These are phyloP conservation scores for Percina caprodes DNA, from an alignment of 2,113 vertebrate genomes.

Conservation along the genomic window DNA sequence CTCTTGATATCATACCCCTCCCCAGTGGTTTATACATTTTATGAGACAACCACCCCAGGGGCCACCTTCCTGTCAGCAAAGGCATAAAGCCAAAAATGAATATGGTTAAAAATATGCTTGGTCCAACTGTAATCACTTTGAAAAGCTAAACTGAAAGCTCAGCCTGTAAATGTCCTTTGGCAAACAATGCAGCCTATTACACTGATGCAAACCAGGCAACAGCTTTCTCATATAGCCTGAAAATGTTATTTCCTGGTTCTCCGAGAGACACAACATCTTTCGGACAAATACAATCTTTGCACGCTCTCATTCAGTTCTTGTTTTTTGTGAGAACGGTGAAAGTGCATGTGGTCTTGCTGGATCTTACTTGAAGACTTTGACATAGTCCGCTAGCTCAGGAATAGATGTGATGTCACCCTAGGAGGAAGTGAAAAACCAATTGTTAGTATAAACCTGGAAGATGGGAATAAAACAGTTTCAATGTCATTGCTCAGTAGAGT, in stretches of 20 bases:
- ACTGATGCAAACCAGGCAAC: constrained; percentile 52
- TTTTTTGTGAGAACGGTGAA: constrained; percentile 14
- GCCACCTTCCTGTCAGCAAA: constrained; percentile 66
- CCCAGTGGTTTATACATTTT: constrained; percentile 58
- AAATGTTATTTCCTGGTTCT: constrained; percentile 28
- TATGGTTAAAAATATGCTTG: constrained; percentile 46
- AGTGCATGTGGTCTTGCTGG: not conserved
- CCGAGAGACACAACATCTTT: constrained; percentile 25
- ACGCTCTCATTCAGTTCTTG: not conserved
- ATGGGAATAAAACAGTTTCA: constrained; percentile 17
- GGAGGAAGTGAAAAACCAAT: constrained; percentile 15
- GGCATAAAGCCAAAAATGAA: constrained; percentile 60
- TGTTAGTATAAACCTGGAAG: constrained; percentile 22
- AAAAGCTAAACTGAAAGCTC: constrained; percentile 45
- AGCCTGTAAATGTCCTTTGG: constrained; percentile 52
- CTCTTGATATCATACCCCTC: constrained; percentile 45
- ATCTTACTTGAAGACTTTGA: constrained; percentile 99
- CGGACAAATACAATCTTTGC: constrained; percentile 24
- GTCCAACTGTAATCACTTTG: constrained; percentile 50
- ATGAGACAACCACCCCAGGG: constrained; percentile 58
- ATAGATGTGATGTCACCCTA: constrained; percentile 99
- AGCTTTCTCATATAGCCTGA: constrained; percentile 3
- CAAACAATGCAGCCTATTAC: constrained; percentile 37
- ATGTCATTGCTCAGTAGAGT: constrained; percentile 10
- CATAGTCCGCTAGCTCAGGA: constrained; percentile 97